Base-by-base conservation (phyloP, 1,140 invertebrate species). In the Brachionus rotundiformis region DNA sequence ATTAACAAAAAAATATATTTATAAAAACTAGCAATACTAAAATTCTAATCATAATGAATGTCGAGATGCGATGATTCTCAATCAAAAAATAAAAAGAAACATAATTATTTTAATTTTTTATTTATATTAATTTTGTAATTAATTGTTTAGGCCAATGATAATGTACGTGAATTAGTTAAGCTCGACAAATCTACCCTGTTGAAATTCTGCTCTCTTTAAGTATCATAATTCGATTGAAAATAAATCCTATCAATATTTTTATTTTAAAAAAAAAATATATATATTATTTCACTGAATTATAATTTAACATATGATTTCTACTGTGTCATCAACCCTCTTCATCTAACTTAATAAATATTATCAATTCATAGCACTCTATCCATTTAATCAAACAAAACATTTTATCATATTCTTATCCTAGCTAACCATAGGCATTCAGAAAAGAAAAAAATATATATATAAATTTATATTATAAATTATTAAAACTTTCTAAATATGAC, bases 21-120 rank as follows among this genome's bases (percentile, higher is more conserved):
- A n/a, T n/a, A n/a, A 68, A 68, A 68, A 33, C 31, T 33, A 68
- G 33, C 25, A 63, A 63, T 63, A 33, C 25, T 33, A 71, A 73
- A 73, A 73, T 73, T 73, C 33, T 73, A 44, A 73, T 73, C 68
- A 73, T 73, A 73, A 73, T 73, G 39, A 73, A 73, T 73, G 68
- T 73, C 68, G 68, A 73, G 36, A 73, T 73, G 68, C 68, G 36
- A 73, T 73, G 68, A 73, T 73, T 73, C 68, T 73, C 68, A 73
- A 73, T 73, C 36, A 44, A 73, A 73, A 73, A 44, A 44, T 25
- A 73, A 73, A 73, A 73, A 73, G 36, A 73, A 73, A 73, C 68
- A 73, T 73, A 73, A 73, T 73, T 73, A 44, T 73, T 73, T 73
- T 44, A 73, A 44, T 73, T 71, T 71, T 36, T 36, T 36, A 36